These are phyloP conservation scores for Galeruca laticollis DNA, from an alignment of 2,888 invertebrate species.

Conservation along the genomic window DNA sequence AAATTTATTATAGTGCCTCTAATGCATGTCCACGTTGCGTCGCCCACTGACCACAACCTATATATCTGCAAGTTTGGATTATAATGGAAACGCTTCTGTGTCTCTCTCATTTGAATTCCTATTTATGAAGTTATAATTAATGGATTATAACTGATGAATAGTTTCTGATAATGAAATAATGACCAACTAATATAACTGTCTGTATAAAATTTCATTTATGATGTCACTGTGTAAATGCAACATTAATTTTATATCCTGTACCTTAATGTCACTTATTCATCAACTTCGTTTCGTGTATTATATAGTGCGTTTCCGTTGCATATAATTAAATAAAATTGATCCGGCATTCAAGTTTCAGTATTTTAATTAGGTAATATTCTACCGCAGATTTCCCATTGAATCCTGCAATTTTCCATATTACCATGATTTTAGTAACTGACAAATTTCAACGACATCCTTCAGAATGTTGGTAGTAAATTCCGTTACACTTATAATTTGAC, in stretches of 20 bases:
- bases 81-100: background rate
- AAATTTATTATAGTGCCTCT: background rate
- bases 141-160: slow-evolving; percentile 8
- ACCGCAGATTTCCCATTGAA: no score
- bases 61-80: slow-evolving; percentile 4
- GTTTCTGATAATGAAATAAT: slow-evolving; percentile 12
- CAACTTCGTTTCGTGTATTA: background rate
- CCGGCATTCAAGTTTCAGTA: no score
- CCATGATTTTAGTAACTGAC: no score
- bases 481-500: no score
- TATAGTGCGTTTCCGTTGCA: no score
- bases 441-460: no score
- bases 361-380: no score
- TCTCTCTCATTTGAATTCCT: background rate
- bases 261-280: background rate
- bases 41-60: slow-evolving; percentile 2
- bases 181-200: background rate
- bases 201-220: background rate
- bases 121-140: slow-evolving; percentile 10
- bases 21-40: background rate
- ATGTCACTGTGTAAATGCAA: background rate
- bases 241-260: background rate
- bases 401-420: no score
- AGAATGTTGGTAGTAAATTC: no score
- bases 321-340: no score